phyloP scores from a whole-genome alignment of 2,797 vertebrate species.

The Siniperca obscura region DNA sequence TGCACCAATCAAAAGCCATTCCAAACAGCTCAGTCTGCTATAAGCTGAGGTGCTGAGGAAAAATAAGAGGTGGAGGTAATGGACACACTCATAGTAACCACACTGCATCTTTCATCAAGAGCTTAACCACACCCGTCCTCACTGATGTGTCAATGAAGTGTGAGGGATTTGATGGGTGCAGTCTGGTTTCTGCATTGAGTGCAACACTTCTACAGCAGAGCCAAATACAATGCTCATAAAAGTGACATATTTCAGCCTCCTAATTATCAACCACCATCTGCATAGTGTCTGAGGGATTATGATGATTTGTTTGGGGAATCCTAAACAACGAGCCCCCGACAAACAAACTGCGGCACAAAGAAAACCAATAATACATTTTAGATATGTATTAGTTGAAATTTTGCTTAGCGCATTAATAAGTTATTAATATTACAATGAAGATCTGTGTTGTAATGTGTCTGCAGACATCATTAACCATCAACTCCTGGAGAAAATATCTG shows the following conservation, averaged over 20 bases:
- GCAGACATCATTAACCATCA: neutral
- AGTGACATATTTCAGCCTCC: conserved; percentile 68
- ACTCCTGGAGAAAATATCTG: neutral
- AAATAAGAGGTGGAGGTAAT: conserved; percentile 50
- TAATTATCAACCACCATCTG: conserved; percentile 78
- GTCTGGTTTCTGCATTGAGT: conserved; percentile 40
- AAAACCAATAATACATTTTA: conserved; percentile 27
- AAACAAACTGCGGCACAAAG: conserved; percentile 37
- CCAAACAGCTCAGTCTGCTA: conserved; percentile 47
- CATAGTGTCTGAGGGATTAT: conserved; percentile 61
- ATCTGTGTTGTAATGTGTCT: neutral
- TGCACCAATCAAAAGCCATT: conserved; percentile 49
- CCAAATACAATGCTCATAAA: conserved; percentile 63
- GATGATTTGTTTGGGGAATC: conserved; percentile 56
- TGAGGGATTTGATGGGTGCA: conserved; percentile 55
- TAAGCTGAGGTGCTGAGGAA: conserved; percentile 21
- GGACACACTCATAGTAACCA: conserved; percentile 43
- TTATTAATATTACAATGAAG: neutral
- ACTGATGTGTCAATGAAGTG: conserved; percentile 64
- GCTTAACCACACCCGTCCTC: conserved; percentile 56
- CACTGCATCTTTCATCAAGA: conserved; percentile 56
- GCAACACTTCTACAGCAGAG: conserved; percentile 36
- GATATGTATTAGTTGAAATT: neutral
- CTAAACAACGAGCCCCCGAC: conserved; percentile 35
- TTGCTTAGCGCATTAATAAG: neutral